Percentiles rank a stretch among this genome's conserved stretches.
phyloP scores from a whole-genome alignment of 2,113 vertebrate genomes.

The Barnardius zonarius region DNA sequence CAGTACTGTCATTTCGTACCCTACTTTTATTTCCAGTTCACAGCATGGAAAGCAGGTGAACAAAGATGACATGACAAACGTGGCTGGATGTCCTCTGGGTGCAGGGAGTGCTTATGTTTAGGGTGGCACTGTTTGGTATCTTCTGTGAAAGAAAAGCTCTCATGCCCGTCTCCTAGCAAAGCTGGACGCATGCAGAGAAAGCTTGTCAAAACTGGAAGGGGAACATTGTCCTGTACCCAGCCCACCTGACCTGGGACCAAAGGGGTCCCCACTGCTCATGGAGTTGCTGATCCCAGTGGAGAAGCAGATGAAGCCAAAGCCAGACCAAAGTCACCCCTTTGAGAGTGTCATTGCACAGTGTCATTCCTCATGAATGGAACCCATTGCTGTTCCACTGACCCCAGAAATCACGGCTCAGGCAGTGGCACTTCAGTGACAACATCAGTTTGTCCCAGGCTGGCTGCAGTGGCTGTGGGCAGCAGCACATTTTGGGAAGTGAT shows the following conservation, averaged over 20 bases:
- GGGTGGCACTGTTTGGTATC: background rate
- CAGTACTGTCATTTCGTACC: background rate
- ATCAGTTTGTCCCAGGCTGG: background rate
- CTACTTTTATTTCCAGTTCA: background rate
- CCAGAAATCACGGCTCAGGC: background rate
- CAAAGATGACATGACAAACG: background rate
- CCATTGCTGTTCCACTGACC: background rate
- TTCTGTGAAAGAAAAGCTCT: background rate
- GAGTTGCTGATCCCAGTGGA: background rate
- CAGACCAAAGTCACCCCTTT: background rate
- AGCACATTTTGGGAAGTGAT: background rate
- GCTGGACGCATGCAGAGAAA: background rate
- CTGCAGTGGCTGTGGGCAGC: background rate
- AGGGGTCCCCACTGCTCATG: background rate
- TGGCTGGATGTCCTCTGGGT: background rate
- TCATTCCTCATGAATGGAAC: background rate
- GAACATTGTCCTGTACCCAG: background rate
- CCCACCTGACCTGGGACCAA: background rate
- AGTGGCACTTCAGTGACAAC: background rate
- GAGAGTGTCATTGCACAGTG: background rate
- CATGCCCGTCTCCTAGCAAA: background rate
- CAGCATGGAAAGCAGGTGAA: background rate
- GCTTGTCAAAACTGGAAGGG: background rate
- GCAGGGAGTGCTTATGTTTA: background rate
- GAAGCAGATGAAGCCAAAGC: background rate